Evolutionary conservation across 2,113 vertebrate genomes (phyloP), one percentile per base, ranked within the genome.

Genomic region (Vanacampus margaritifer): DNA sequence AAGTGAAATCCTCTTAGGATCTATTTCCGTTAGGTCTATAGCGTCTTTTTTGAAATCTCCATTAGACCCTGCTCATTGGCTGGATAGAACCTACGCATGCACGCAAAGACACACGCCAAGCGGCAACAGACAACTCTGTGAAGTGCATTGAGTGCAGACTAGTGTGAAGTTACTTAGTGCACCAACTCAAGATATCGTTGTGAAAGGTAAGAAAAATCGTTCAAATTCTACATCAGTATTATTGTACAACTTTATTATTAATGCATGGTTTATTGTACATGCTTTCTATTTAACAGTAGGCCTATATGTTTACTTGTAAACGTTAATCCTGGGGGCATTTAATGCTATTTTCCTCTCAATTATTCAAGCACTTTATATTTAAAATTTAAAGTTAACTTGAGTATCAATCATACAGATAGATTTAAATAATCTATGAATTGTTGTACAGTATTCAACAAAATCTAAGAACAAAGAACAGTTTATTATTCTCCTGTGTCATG

Each of bases 1-100:
- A 85, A 82, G 45, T 73, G 46, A 89, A 98, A 99, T 98, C 97
- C 94, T 95, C 95, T 98, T 98, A 98, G 77, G 82, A 89, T 76
- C 73, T 96, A 94, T 95, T 96, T 96, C 89, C 94, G 93, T 90
- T 88, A 86, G 76, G 82, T 81, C 87, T 65, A 72, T 81, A 69
- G 81, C 92, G 91, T 91, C 89, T 88, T 83, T 87, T 89, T 85
- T 86, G 66, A 89, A 91, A 89, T 89, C 79, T 79, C 79, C 77
- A 79, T 87, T 81, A 86, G 80, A 60, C 87, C 87, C 80, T 84
- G 86, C 82, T 85, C 83, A 86, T 88, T 85, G 76, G 82, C 77
- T 82, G 71, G 76, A 74, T 82, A 88, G 83, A 91, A 88, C 84
- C 87, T 89, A 71, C 64, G 68, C 83, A 78, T 72, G 71, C 74